Evolutionary conservation across 2,888 invertebrate species (phyloP).

Genomic region (Parnassius apollo): DNA sequence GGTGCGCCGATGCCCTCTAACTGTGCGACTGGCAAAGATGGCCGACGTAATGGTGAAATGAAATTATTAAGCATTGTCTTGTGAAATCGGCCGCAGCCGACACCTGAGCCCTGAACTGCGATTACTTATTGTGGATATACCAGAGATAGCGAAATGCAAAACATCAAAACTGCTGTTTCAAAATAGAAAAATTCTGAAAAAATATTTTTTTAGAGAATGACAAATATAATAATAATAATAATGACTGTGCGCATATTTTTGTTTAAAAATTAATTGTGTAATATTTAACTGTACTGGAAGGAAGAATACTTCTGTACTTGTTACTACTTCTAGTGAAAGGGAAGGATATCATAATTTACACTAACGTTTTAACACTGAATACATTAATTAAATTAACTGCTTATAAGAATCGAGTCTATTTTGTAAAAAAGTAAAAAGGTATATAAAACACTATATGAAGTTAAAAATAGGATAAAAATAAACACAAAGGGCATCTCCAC

Average conservation of each 20-base stretch:
- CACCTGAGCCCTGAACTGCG: constrained; percentile 72
- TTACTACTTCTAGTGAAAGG: no score
- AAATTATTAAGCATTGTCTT: constrained; percentile 82
- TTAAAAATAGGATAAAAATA: neutral
- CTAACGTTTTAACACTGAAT: neutral
- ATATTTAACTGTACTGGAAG: no score
- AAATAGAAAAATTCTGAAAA: no score
- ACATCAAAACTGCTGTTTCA: no score
- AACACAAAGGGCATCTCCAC: constrained; percentile 53
- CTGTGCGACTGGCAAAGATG: constrained; percentile 79
- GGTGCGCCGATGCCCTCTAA: constrained; percentile 78
- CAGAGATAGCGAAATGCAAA: constrained; percentile 26
- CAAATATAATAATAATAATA: no score
- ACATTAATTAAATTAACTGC: neutral
- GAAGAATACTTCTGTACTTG: no score
- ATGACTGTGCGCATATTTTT: no score
- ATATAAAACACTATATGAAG: neutral
- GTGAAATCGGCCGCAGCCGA: constrained; percentile 80
- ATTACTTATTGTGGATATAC: constrained; percentile 62
- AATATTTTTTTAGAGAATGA: no score
- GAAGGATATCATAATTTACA: neutral
- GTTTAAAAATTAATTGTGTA: no score
- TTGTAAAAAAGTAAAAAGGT: neutral
- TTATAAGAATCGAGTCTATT: neutral
- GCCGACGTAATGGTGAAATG: constrained; percentile 80